Evolutionary conservation across 2,888 invertebrate genomes (phyloP), one percentile per base, ranked within the genome.

Genomic region (Drosophila austrosaltans): DNA sequence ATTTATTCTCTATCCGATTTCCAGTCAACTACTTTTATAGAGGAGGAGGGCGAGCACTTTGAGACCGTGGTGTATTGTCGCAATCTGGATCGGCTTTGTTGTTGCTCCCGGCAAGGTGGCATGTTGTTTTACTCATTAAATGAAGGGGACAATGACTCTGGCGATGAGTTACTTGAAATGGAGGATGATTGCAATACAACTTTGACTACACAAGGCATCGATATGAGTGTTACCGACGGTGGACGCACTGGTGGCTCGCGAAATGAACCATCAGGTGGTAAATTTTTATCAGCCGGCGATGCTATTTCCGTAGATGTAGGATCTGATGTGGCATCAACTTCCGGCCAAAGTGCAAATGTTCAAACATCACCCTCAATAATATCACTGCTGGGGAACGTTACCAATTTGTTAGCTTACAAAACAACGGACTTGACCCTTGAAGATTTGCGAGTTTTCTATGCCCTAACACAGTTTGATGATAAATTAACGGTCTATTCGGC

Each of bases 61-160:
- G 94, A 96, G 12, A 96, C 97, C 0, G 96, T 96, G 1, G 95
- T 96, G 0, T 98, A 96, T 91, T 98, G 98, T 91, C 96, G 96
- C 68, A 97, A 97, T 93, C 94, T 98, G 69, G 98, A 98, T 89
- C 94, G 97, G 58, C 93, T 98, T 36, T 98, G 98, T 91, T 96
- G 96, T 1, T 96, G 96, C 53, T 97, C 97, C 0, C 95, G 94
- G 80, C 94, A 95, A 63, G 98, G 98, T 3, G 95, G 95, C 74
- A 94, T 98, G 61, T 96, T 97, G 89, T 97, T 98, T 92, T 97
- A 96, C 89, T 95, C 96, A 0, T 93, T 97, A 30, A 95, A 95
- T 73, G 95, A 96, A 67, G 93, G 94, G 0, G 96, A 96, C 79
- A 95, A 94, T 78, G 96, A 96, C 87, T 94, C 95, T 1, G 92